Evolutionary conservation across 2,888 invertebrate species (phyloP), one percentile per base, ranked within the genome.

Genomic region (Cryptophagus acutangulus): DNA sequence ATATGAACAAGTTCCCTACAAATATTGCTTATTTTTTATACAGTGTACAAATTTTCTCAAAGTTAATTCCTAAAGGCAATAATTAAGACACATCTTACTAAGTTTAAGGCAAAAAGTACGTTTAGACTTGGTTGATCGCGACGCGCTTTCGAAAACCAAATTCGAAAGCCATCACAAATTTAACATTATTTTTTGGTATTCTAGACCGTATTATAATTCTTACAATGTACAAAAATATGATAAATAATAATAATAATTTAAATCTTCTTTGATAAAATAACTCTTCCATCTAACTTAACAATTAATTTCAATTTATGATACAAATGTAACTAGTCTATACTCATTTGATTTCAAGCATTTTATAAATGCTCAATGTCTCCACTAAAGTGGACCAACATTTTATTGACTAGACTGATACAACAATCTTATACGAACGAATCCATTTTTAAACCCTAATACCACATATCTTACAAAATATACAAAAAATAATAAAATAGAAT

Each of bases 151-250:
- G 5, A 36, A 43, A 40, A 45, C 38, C 43, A 36, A 36, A 28
- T 47, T 40, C 33, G 40, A 36, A 48, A 37, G 44, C 38, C 49
- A 41, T 43, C 48, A 39, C 35, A 36, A 36, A 47, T 52, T 50
- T 46, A 57, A 57, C 46, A n/a, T 57, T 59, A 60, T 49, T 67
- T 62, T 69, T 69, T 69, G 69, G 69, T 69, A 61, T 67, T 66
- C 69, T 69, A 69, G 69, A 67, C 69, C 67, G 69, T 67, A 69
- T 65, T 26, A 54, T 57, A 51, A 51, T 51, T 54, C 51, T 47
- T 51, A 63, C n/a, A 31, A 65, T 65, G 52, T 66, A 65, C 65
- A 66, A 63, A 57, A 57, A 58, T 58, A 54, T 55, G 53, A 51
- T 46, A 50, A 59, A 57, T 54, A 55, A 54, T 43, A 26, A 18